Base-by-base conservation (phyloP, 2,888 invertebrate genomes). In the Lysandra coridon region DNA sequence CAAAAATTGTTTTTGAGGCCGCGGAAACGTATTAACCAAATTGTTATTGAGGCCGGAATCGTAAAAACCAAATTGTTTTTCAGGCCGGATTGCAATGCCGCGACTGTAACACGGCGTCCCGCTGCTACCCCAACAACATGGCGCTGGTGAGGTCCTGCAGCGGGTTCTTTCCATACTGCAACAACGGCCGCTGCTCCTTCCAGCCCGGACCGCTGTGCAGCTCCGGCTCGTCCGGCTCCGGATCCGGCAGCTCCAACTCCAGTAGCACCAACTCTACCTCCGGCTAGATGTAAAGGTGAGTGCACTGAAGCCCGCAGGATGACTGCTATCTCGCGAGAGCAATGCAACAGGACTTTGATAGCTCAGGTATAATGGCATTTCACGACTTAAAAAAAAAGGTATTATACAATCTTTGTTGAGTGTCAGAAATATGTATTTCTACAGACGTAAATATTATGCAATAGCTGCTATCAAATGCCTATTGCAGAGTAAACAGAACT, bases 171-270 rank as follows among this genome's bases (percentile, higher is more conserved):
- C 86, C 84, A 0, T 88, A 88, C 84, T 92, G 92, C 83, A 86
- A 86, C 82, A 85, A 85, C 78, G 92, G 93, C 0, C 80, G 83
- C 17, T 94, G 93, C 84, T 91, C 93, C 0, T 80, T 81, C 12
- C 79, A 53, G 78, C 87, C 83, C n/a, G 87, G 88, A 0, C 40
- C 87, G 2, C 82, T 57, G 30, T 17, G 10, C 30, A 5, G 10
- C 60, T 33, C 40, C 62, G 1, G 23, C 33, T 44, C 44, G 14
- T 30, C 53, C 53, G 12, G 17, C 57, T 57, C 74, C 40, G 37
- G 40, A 17, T 40, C 74, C n/a, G 17, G 5, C 49, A 30, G 44
- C 23, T 49, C 44, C 23, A 75, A 40, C 12, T 75, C 75, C 12
- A 40, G 17, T 10, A 44, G 75, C n/a, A 44, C 75, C 44, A 44